phyloP scores from a whole-genome alignment of 1,140 invertebrate genomes.

The Drosophila malerkotliana region DNA sequence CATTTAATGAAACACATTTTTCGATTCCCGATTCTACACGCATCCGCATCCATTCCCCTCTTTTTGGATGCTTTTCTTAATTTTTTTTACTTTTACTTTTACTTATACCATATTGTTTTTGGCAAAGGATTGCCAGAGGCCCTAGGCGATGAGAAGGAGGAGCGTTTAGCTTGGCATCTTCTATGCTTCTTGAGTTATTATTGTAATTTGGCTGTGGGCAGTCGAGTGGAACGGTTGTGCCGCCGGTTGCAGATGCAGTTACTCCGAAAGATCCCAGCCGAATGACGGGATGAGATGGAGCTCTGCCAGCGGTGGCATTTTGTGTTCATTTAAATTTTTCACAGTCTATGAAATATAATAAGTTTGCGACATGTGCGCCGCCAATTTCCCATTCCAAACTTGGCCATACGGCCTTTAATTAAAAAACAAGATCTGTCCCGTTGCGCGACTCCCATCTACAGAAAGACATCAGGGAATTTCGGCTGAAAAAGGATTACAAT shows the following conservation, averaged over 20 bases:
- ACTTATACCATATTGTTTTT: slow-evolving; percentile 60
- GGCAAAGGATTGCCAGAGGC: slow-evolving; percentile 48
- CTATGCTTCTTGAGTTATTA: slow-evolving; percentile 81
- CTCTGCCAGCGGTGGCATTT: slow-evolving; percentile 42
- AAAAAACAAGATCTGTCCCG: slow-evolving; percentile 13
- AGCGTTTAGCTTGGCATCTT: slow-evolving; percentile 74
- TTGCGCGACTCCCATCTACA: not conserved
- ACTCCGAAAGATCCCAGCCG: slow-evolving; percentile 32
- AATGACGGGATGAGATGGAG: slow-evolving; percentile 18
- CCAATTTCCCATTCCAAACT: slow-evolving; percentile 12
- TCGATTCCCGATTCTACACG: slow-evolving; percentile 75
- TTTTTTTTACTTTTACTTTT: slow-evolving; percentile 8
- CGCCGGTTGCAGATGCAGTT: slow-evolving; percentile 44
- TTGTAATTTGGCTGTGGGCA: slow-evolving; percentile 72
- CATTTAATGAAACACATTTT: slow-evolving; percentile 83
- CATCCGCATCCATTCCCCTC: slow-evolving; percentile 43
- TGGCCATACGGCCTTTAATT: slow-evolving; percentile 46
- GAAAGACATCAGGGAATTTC: not conserved
- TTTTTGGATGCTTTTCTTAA: slow-evolving; percentile 1
- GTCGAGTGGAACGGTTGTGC: slow-evolving; percentile 64
- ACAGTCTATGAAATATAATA: slow-evolving; percentile 83
- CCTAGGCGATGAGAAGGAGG: slow-evolving; percentile 29
- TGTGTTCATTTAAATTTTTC: slow-evolving; percentile 73
- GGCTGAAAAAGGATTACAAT: slow-evolving; percentile 3
- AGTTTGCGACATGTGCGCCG: slow-evolving; percentile 77